Evolutionary conservation across 2,797 vertebrate genomes (phyloP), one percentile per base, ranked within the genome.

Genomic region (Bradypus variegatus): DNA sequence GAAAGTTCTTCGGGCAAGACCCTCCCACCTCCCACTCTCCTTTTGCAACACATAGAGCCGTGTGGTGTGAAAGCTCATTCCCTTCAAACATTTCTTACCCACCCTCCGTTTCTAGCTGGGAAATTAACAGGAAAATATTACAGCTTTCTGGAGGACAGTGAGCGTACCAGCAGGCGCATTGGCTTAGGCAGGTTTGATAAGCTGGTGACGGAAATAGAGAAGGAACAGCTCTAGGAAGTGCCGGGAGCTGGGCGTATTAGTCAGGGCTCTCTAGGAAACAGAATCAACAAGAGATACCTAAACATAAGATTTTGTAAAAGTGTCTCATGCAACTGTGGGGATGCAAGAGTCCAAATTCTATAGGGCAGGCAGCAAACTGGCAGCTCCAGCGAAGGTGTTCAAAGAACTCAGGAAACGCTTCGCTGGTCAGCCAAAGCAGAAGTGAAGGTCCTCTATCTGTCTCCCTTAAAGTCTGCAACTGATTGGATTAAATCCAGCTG

Each of bases 121-220:
- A 94, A 94, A 92, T 94, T 95, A 88, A 78, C 58, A 93, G 86
- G 93, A 92, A 55, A 95, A 96, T 92, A 94, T 93, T 77, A 65
- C 81, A 87, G 89, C 91, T 93, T 92, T 5, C 93, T 91, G 65
- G 58, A 92, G 88, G 91, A 62, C 82, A 89, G 80, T 84, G 96
- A 88, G 94, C 81, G 18, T 93, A 62, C n/a, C 80, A 67, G 18
- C 38, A 41, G 48, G 15, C 41, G 3, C 69, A 36, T 92, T 36
- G 3, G 78, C 91, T 95, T 93, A 91, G 94, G 83, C 69, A 94
- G 90, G 94, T 95, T 91, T 95, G 94, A 97, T 95, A 95, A 69
- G 73, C 38, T 76, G 79, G 93, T 89, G 95, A 16, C 92, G 97
- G 97, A 97, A 95, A 96, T 96, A 95, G 95, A 97, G 90, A 92